Evolutionary conservation across 2,888 invertebrate species (phyloP).

Genomic region (Sesia bembeciformis): DNA sequence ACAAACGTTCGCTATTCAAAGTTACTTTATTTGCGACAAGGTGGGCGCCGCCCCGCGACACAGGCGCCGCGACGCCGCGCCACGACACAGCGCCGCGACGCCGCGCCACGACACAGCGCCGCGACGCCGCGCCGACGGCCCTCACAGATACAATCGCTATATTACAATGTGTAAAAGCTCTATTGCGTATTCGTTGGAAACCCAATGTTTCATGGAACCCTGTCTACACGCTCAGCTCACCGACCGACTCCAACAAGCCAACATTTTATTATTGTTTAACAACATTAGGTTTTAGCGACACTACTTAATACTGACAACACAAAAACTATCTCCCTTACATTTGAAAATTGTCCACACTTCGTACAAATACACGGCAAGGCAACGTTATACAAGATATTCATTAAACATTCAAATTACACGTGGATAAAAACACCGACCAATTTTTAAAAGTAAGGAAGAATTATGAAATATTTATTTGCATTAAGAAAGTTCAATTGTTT

Average conservation of each 20-base stretch:
- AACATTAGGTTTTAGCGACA: too few species aligned
- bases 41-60: too few species aligned
- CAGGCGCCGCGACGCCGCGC: background rate
- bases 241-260: too few species aligned
- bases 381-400: background rate
- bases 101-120: too few species aligned
- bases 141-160: background rate
- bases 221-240: background rate
- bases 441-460: too few species aligned
- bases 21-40: background rate
- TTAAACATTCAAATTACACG: background rate
- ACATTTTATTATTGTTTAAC: too few species aligned
- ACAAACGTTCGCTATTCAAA: background rate
- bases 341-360: background rate
- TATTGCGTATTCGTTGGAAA: background rate
- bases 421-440: too few species aligned
- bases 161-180: background rate
- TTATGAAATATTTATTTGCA: too few species aligned
- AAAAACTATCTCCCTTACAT: background rate
- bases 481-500: too few species aligned
- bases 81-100: too few species aligned
- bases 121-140: background rate
- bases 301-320: too few species aligned
- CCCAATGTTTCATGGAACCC: background rate
- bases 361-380: background rate